phyloP scores from a whole-genome alignment of 2,113 vertebrate species.

The Peromyscus leucopus region DNA sequence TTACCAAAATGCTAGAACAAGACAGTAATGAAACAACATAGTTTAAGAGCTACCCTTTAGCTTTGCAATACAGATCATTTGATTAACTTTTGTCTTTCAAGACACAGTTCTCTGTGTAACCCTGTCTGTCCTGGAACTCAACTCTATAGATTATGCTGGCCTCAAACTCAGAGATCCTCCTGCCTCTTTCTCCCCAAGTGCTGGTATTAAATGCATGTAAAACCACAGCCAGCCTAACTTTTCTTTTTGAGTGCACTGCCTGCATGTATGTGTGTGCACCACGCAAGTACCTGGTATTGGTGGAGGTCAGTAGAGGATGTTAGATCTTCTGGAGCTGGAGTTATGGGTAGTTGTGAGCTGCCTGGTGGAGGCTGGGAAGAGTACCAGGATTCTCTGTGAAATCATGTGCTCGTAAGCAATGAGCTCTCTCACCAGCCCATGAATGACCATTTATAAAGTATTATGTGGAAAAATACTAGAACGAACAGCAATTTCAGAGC shows the following conservation, averaged over 20 bases:
- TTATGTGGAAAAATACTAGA: slow-evolving; percentile 45
- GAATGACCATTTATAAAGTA: background rate
- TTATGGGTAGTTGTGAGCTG: background rate
- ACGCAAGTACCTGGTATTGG: background rate
- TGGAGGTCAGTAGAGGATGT: background rate
- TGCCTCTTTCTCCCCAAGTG: background rate
- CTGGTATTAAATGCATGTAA: background rate
- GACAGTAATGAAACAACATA: background rate
- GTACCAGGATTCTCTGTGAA: background rate
- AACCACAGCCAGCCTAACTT: background rate
- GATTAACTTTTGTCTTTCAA: background rate
- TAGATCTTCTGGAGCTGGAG: background rate
- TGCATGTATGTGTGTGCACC: background rate
- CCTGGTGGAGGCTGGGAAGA: background rate
- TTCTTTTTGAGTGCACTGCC: background rate
- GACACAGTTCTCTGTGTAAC: background rate
- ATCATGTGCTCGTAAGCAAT: background rate
- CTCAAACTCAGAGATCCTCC: background rate
- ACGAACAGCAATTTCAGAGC: slow-evolving; percentile 34
- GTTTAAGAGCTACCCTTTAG: slow-evolving; percentile 18
- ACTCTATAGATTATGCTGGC: no score
- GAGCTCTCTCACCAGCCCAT: background rate
- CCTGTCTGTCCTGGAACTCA: no score
- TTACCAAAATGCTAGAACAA: background rate
- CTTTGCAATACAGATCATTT: background rate